Evolutionary conservation across 2,797 vertebrate species (phyloP), one percentile per base, ranked within the genome.

Genomic region (Parauchenoglanis ngamensis): DNA sequence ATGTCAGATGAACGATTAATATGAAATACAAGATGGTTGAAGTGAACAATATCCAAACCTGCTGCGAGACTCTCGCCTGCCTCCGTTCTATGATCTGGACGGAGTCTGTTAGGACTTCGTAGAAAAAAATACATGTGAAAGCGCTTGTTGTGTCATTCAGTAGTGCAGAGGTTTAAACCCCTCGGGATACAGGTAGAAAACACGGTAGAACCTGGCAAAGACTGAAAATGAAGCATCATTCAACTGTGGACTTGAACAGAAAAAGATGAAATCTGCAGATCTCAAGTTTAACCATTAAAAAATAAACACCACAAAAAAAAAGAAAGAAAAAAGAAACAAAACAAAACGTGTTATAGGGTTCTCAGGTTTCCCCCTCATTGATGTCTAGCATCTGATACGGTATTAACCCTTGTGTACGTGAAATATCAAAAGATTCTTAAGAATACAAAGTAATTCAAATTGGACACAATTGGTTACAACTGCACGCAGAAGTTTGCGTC

Each of bases 1-100:
- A 87, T 87, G 89, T 90, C 90, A 91, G 83, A 89, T 85, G 72
- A 85, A 88, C 86, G 73, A 91, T 90, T 91, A 89, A 90, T 90
- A 91, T 91, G 88, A 91, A 89, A 91, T 89, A 87, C 87, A 83
- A 90, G 88, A 86, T 35, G 85, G 86, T 86, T 90, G 84, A 87
- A 86, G 87, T 54, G 75, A 89, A 80, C 87, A 83, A 86, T 89
- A 88, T 89, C 80, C 68, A 85, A 87, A 90, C 87, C 89, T 86
- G 86, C 89, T 89, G 89, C 77, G 87, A 84, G 83, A 65, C 61
- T 70, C 70, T 83, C 80, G 13, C 59, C 80, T 68, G 59, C 59
- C 59, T 68, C 84, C 25, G 28, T 52, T 59, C 59, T 86, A 49
- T 68, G 78, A 85, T 85, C 28, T 85, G 28, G 23, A 25, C 31